Evolutionary conservation across 1,140 invertebrate species (phyloP).

Genomic region (Ceratosolen fusciceps): DNA sequence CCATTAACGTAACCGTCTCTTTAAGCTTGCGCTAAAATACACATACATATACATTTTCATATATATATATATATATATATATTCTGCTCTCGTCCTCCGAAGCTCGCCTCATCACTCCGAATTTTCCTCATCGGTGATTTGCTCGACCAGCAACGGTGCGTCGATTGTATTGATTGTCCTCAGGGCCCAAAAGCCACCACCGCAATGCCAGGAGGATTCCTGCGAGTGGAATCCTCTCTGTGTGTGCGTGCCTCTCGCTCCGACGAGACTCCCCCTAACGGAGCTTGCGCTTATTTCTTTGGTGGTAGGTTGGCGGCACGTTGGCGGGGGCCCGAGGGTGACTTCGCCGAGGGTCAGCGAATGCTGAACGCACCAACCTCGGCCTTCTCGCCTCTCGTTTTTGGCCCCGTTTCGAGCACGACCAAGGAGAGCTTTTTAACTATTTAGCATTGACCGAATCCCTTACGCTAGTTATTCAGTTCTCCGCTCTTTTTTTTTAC

Average conservation of each 20-base stretch:
- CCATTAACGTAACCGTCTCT: no score
- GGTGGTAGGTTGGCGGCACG: no score
- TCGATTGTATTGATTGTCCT: conserved; percentile 66
- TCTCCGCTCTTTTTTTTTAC: no score
- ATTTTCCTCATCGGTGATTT: background rate
- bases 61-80: no score
- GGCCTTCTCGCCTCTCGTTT: background rate
- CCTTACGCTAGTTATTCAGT: no score
- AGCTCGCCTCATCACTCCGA: background rate
- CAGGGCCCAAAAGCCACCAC: background rate
- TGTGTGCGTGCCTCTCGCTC: background rate
- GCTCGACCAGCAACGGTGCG: conserved; percentile 47
- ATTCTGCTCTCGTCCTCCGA: conserved; percentile 7
- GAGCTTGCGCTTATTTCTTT: no score
- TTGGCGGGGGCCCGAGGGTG: background rate
- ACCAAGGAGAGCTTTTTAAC: background rate
- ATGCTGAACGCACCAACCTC: background rate
- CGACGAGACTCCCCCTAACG: background rate
- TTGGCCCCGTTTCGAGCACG: background rate
- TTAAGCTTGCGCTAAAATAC: no score
- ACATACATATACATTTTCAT: no score
- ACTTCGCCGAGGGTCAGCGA: background rate
- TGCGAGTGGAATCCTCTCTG: no score
- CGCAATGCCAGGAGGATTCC: background rate
- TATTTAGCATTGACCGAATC: no score